phyloP scores from a whole-genome alignment of 2,888 invertebrate species.

The Leucophenga montana region DNA sequence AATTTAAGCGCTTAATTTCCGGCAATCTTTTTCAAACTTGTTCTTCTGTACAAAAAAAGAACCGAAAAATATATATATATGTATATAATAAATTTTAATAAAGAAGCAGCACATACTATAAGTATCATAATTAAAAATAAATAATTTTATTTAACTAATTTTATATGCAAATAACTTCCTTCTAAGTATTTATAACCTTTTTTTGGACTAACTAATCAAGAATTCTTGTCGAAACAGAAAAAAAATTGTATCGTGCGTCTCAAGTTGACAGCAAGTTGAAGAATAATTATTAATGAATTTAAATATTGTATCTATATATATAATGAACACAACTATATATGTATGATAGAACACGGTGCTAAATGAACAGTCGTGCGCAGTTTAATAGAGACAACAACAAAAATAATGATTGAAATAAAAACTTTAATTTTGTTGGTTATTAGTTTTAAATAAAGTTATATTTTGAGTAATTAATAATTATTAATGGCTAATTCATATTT shows the following conservation, averaged over 20 bases:
- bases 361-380: too few relatives aligned
- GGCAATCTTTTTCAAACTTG: conserved; percentile 7
- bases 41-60: not conserved
- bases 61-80: not conserved
- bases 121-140: conserved; percentile 27
- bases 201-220: too few relatives aligned
- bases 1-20: conserved; percentile 14
- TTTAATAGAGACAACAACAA: too few relatives aligned
- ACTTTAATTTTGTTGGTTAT: too few relatives aligned
- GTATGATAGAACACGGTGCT: too few relatives aligned
- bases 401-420: too few relatives aligned
- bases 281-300: conserved; percentile 41
- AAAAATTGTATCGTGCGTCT: not conserved
- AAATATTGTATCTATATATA: conserved; percentile 27
- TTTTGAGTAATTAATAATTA: too few relatives aligned
- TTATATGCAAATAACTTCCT: conserved; percentile 49
- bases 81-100: conserved; percentile 4
- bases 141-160: conserved; percentile 27
- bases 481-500: too few relatives aligned
- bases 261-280: not conserved
- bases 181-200: not conserved
- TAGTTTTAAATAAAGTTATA: too few relatives aligned
- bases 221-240: too few relatives aligned
- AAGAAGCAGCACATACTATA: not conserved
- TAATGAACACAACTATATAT: too few relatives aligned